phyloP scores from a whole-genome alignment of 2,113 vertebrate species.

The Dasyornis broadbenti region DNA sequence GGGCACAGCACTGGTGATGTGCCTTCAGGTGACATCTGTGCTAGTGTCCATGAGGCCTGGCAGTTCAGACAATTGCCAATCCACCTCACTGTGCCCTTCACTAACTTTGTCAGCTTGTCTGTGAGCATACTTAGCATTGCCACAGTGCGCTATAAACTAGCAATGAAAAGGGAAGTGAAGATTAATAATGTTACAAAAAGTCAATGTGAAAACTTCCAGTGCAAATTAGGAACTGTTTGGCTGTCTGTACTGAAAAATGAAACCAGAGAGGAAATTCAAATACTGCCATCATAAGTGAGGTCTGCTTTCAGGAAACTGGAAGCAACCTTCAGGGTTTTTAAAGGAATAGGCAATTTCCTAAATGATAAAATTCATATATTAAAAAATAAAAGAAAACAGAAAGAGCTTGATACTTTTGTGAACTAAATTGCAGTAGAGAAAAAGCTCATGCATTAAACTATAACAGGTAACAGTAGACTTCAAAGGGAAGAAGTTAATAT shows the following conservation, averaged over 20 bases:
- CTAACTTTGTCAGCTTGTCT: not conserved
- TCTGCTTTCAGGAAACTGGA: not conserved
- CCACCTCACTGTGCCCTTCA: not conserved
- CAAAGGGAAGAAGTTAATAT: not conserved
- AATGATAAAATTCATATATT: not conserved
- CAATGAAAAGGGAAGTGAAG: not conserved
- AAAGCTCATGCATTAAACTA: not conserved
- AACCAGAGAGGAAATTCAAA: not conserved
- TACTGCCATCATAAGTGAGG: not conserved
- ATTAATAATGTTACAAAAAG: not conserved
- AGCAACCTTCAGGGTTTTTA: not conserved
- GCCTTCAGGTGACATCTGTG: not conserved
- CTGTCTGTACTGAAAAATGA: not conserved
- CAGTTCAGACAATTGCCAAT: not conserved
- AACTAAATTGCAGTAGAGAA: not conserved
- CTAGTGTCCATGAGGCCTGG: not conserved
- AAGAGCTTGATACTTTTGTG: not conserved
- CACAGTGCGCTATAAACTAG: not conserved
- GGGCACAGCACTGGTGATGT: fast-evolving
- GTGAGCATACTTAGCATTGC: not conserved
- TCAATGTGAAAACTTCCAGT: not conserved
- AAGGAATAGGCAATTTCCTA: not conserved
- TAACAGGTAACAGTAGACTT: not conserved
- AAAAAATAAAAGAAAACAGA: not conserved
- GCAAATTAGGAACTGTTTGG: not conserved